phyloP scores from a whole-genome alignment of 2,888 invertebrate genomes.

The Carpatolechia fugitivella region DNA sequence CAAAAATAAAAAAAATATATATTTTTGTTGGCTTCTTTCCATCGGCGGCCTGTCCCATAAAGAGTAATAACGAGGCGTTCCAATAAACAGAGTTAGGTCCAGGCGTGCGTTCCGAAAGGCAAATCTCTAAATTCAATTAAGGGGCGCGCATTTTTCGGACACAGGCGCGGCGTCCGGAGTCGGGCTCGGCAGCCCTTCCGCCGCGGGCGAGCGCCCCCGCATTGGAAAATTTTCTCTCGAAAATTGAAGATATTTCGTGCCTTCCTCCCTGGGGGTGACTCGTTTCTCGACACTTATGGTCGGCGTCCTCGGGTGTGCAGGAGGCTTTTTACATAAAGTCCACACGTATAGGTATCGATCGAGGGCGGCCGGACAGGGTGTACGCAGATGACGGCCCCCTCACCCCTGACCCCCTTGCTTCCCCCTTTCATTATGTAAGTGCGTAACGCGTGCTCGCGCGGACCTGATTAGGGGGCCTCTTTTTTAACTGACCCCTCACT shows the following conservation, averaged over 20 bases:
- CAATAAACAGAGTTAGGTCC: constrained; percentile 55
- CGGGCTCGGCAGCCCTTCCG: constrained; percentile 62
- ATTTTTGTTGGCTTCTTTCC: too few relatives aligned
- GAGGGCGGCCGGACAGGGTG: constrained; percentile 75
- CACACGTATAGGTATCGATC: constrained; percentile 79
- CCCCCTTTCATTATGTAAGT: constrained; percentile 80
- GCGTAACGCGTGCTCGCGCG: constrained; percentile 78
- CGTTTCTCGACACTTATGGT: constrained; percentile 79
- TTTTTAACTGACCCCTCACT: constrained; percentile 78
- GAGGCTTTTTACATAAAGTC: constrained; percentile 80
- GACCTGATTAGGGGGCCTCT: constrained; percentile 77
- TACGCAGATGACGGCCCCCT: constrained; percentile 77
- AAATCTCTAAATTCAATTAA: constrained; percentile 78
- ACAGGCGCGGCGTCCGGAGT: constrained; percentile 62
- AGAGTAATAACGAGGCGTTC: constrained; percentile 58
- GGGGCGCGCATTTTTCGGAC: constrained; percentile 76
- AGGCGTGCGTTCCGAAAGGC: constrained; percentile 68
- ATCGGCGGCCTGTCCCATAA: constrained; percentile 43
- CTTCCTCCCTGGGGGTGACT: constrained; percentile 75
- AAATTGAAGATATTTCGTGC: constrained; percentile 79
- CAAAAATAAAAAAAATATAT: too few relatives aligned
- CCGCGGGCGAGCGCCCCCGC: constrained; percentile 73
- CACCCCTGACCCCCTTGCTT: constrained; percentile 51
- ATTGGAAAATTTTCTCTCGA: constrained; percentile 79
- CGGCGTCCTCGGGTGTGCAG: constrained; percentile 76